Evolutionary conservation across 64 coral and sea anemone species (phyloP).

Genomic region (Dendronephthya gigantea): DNA sequence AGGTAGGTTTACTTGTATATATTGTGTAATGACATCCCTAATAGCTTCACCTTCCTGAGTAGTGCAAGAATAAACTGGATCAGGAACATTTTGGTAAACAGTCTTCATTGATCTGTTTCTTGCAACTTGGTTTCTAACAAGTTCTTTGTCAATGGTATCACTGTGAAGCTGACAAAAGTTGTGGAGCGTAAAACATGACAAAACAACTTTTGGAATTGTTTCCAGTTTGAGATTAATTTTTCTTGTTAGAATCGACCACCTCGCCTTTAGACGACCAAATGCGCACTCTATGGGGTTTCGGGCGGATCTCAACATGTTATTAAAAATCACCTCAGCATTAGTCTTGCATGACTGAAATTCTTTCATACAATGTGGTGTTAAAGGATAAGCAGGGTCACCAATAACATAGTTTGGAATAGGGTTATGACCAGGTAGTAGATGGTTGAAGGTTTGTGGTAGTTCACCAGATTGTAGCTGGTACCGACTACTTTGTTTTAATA

Average conservation of each 20-base stretch:
- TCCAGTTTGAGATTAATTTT: background rate
- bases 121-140: no score
- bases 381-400: slow-evolving; percentile 40
- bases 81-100: background rate
- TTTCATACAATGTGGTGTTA: slow-evolving; percentile 43
- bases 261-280: background rate
- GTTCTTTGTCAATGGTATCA: no score
- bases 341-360: slow-evolving; percentile 33
- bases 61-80: slow-evolving; percentile 11
- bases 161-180: no score
- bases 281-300: slow-evolving; percentile 44
- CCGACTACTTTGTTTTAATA: no score
- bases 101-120: background rate
- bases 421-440: slow-evolving; percentile 8
- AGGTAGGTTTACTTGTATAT: background rate
- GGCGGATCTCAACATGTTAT: slow-evolving; percentile 48
- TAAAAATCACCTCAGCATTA: slow-evolving; percentile 47
- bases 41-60: slow-evolving; percentile 16
- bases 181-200: no score
- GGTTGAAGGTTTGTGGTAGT: background rate
- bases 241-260: background rate
- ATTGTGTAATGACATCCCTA: background rate
- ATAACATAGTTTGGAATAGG: no score
- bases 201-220: no score
- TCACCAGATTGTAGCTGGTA: no score